A percentile compares a stretch with the other conserved stretches of the same genome.
Conservation (phyloP, 2,888 invertebrate genomes). For the Monopis laevigella region DNA sequence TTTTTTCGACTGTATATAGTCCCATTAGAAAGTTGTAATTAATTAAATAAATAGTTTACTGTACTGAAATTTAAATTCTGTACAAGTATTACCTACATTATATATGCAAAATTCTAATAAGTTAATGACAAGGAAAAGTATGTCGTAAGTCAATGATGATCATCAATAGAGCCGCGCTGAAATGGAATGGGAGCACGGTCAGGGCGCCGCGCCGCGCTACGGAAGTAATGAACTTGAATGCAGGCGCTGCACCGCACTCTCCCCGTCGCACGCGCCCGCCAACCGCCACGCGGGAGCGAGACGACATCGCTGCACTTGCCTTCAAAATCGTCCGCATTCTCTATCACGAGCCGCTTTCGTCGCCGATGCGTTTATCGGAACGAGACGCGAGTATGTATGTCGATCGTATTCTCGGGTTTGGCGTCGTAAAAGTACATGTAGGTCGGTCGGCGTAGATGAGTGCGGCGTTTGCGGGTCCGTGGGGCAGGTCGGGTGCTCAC, state of each 20-base stretch:
- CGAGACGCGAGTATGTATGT: constrained; percentile 67
- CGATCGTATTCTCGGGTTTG: constrained; percentile 62
- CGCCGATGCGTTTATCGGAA: constrained; percentile 67
- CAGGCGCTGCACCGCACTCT: constrained; percentile 49
- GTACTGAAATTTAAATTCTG: constrained; percentile 26
- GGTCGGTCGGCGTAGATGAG: constrained; percentile 61
- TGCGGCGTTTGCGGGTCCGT: constrained; percentile 50
- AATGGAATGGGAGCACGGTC: constrained; percentile 38
- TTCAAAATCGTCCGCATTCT: constrained; percentile 64
- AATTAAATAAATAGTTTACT: too few relatives aligned
- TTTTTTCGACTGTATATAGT: too few relatives aligned
- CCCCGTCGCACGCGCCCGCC: constrained; percentile 45
- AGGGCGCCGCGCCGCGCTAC: constrained; percentile 36
- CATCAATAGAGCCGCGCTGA: constrained; percentile 26
- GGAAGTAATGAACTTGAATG: constrained; percentile 70
- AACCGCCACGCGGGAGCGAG: constrained; percentile 53
- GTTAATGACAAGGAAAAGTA: constrained; percentile 8
- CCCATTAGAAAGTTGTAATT: too few relatives aligned
- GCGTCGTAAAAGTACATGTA: constrained; percentile 65
- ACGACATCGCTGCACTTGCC: constrained; percentile 59
- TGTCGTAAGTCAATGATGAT: constrained; percentile 16
- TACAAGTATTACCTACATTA: neutral
- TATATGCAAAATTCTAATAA: neutral
- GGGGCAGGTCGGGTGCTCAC: constrained; percentile 52
- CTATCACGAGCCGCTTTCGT: constrained; percentile 65